Evolutionary conservation across 1,140 invertebrate genomes (phyloP).

Genomic region (Palaemon carinicauda): DNA sequence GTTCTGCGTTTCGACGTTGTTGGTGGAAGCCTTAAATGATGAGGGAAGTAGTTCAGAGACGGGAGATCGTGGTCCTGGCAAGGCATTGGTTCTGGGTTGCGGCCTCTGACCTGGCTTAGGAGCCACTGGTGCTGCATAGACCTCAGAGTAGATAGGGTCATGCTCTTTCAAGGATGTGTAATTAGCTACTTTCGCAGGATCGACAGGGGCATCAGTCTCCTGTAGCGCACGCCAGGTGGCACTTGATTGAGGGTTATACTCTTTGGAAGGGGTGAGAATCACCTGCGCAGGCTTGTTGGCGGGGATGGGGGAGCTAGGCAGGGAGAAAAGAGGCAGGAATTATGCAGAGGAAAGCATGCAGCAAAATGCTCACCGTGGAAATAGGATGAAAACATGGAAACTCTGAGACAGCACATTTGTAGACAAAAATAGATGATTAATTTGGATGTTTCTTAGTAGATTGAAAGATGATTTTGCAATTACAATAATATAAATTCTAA

Average conservation of each 20-base stretch:
- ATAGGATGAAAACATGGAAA: background rate
- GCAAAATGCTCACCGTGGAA: background rate
- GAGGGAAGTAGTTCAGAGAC: slow-evolving; percentile 52
- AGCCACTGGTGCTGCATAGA: slow-evolving; percentile 48
- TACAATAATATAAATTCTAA: too few relatives aligned
- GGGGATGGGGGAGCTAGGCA: slow-evolving; percentile 41
- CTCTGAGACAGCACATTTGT: background rate
- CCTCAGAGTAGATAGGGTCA: slow-evolving; percentile 58
- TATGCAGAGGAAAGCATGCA: slow-evolving; percentile 46
- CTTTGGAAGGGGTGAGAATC: slow-evolving; percentile 54
- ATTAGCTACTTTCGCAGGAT: slow-evolving; percentile 47
- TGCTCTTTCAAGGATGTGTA: slow-evolving; percentile 49
- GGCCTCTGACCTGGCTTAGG: slow-evolving; percentile 33
- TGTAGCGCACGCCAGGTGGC: slow-evolving; percentile 58
- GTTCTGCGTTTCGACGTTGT: background rate
- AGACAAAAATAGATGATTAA: background rate
- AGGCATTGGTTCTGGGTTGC: slow-evolving; percentile 27
- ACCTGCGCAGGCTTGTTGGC: slow-evolving; percentile 43
- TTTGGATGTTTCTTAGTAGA: background rate
- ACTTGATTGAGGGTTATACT: slow-evolving; percentile 58
- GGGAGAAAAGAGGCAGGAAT: slow-evolving; percentile 39
- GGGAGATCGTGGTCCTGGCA: slow-evolving; percentile 25
- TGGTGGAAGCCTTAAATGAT: background rate
- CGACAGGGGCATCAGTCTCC: slow-evolving; percentile 50
- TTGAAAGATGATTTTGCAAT: background rate